Evolutionary conservation across 2,888 invertebrate genomes (phyloP).

Genomic region (Yponomeuta plumbellus): DNA sequence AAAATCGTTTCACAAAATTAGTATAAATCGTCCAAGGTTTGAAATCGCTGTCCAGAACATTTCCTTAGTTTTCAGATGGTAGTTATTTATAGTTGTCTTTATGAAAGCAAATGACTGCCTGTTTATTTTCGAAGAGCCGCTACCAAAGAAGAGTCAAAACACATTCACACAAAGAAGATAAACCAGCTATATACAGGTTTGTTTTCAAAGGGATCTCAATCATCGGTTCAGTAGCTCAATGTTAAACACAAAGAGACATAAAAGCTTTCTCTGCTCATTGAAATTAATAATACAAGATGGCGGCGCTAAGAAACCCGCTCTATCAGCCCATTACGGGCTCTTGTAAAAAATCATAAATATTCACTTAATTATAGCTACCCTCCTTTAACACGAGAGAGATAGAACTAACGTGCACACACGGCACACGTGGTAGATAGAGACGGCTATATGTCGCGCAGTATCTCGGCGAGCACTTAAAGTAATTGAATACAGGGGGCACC

Average conservation of each 20-base stretch:
- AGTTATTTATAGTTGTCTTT: too few relatives aligned
- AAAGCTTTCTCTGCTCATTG: conserved; percentile 42
- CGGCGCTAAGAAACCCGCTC: conserved; percentile 41
- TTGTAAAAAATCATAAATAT: conserved; percentile 72
- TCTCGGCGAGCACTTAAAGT: conserved; percentile 64
- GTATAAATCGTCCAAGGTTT: too few relatives aligned
- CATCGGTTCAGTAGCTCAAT: not conserved
- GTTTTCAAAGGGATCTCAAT: not conserved
- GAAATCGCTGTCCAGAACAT: too few relatives aligned
- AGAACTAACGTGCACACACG: not conserved
- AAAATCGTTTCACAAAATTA: too few relatives aligned
- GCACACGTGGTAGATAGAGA: conserved; percentile 31
- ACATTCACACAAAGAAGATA: conserved; percentile 18
- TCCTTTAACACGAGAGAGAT: conserved; percentile 27
- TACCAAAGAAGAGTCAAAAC: not conserved
- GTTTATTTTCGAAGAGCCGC: not conserved
- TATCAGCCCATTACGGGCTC: conserved; percentile 58
- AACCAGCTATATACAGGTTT: not conserved
- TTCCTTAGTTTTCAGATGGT: too few relatives aligned
- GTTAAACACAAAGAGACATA: conserved; percentile 14
- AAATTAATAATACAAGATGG: conserved; percentile 59
- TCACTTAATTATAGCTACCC: conserved; percentile 66
- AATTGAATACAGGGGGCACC: conserved; percentile 65
- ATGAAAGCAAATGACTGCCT: not conserved
- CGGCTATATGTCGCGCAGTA: conserved; percentile 38